Percentiles rank a stretch among this genome's conserved stretches.
Evolutionary conservation across 1,140 invertebrate species (phyloP).

Genomic region (Leptinotarsa defecta): DNA sequence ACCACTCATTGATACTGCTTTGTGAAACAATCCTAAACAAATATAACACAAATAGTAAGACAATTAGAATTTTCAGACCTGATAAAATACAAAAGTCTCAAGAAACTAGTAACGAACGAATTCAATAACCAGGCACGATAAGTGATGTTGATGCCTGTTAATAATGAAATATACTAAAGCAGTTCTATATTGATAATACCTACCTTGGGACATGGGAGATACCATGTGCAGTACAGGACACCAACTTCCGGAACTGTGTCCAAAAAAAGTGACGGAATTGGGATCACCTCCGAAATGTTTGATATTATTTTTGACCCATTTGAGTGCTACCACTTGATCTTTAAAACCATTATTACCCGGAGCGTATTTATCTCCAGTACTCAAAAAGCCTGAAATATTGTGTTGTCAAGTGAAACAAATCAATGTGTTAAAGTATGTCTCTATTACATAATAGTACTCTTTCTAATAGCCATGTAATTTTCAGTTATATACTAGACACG

Average conservation of each 20-base stretch:
- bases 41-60: not conserved
- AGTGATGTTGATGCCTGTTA: not conserved
- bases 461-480: too few species aligned
- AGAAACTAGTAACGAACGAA: too few species aligned
- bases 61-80: too few species aligned
- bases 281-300: slow-evolving; percentile 76
- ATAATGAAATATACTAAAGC: not conserved
- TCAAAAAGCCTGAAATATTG: slow-evolving; percentile 63
- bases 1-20: slow-evolving; percentile 71
- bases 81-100: too few species aligned
- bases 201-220: slow-evolving; percentile 69
- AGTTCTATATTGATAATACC: not conserved
- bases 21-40: slow-evolving; percentile 65
- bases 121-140: not conserved
- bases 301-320: slow-evolving; percentile 77
- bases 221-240: slow-evolving; percentile 70
- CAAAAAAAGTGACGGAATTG: slow-evolving; percentile 68
- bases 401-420: too few species aligned
- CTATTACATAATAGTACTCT: too few species aligned
- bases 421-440: too few species aligned
- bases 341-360: slow-evolving; percentile 76
- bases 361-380: slow-evolving; percentile 65
- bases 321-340: slow-evolving; percentile 73
- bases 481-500: too few species aligned
- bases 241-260: slow-evolving; percentile 72